Conservation (phyloP, 1,140 invertebrate species). For the Akabosia matsudoensis region DNA sequence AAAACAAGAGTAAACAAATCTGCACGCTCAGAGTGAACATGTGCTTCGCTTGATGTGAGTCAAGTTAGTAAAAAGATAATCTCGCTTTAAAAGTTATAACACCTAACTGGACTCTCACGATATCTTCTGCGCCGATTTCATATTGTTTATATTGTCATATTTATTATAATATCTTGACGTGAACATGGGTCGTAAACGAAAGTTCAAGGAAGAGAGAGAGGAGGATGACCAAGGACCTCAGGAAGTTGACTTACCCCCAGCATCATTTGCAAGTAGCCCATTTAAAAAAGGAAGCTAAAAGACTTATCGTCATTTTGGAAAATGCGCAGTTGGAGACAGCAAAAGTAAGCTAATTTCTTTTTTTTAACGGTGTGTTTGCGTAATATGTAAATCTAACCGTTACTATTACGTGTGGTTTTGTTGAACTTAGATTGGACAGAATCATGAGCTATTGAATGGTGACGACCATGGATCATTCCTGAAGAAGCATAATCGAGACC, state of each 20-base stretch:
- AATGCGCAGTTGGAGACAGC: constrained; percentile 91
- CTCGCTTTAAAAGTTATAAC: too few relatives aligned
- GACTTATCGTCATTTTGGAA: constrained; percentile 90
- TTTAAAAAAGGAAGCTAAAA: constrained; percentile 76
- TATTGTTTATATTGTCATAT: too few relatives aligned
- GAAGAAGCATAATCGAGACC: constrained; percentile 78
- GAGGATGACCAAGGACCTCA: constrained; percentile 55
- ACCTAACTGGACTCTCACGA: too few relatives aligned
- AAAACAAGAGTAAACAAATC: too few relatives aligned
- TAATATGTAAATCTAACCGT: background rate
- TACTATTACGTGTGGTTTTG: background rate
- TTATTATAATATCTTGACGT: background rate
- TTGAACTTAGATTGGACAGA: constrained; percentile 68
- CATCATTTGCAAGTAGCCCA: constrained; percentile 65
- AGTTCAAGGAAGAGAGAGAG: constrained; percentile 52
- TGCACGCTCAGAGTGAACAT: too few relatives aligned
- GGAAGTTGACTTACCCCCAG: constrained; percentile 63
- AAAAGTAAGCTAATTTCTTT: constrained; percentile 64
- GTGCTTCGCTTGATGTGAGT: too few relatives aligned
- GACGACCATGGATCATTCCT: constrained; percentile 85
- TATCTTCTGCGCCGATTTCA: too few relatives aligned
- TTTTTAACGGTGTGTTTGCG: background rate
- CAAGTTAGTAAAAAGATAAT: too few relatives aligned
- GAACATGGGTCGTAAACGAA: constrained; percentile 60
- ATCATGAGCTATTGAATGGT: constrained; percentile 88